Conservation (phyloP, 2,797 vertebrate genomes). For the Spea hammondii region DNA sequence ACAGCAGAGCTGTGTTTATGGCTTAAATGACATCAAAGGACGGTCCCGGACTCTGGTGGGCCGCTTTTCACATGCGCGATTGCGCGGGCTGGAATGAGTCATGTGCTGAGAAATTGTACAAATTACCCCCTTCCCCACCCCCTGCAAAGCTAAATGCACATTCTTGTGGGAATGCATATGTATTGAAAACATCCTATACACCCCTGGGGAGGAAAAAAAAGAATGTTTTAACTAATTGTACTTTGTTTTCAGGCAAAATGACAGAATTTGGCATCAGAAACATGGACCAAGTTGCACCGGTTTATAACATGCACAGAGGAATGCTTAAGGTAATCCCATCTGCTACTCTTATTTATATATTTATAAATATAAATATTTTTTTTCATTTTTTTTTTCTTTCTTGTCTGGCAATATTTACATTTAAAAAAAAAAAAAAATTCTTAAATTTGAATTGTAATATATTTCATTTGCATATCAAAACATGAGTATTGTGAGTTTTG, state of each 20-base stretch:
- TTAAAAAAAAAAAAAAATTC: too few species aligned
- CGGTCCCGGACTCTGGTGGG: not conserved
- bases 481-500: too few species aligned
- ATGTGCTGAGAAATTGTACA: not conserved
- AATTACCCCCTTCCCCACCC: not conserved
- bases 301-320: slow-evolving; percentile 70
- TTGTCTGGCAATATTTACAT: too few species aligned
- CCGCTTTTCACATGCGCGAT: not conserved
- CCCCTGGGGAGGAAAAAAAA: not conserved
- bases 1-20: not conserved
- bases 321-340: slow-evolving; percentile 73
- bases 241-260: slow-evolving; percentile 65
- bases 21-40: not conserved
- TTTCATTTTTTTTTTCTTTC: too few species aligned
- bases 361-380: too few species aligned
- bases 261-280: slow-evolving; percentile 73
- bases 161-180: not conserved
- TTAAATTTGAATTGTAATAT: too few species aligned
- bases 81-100: not conserved
- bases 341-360: too few species aligned
- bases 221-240: not conserved
- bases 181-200: not conserved
- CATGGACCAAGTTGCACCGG: slow-evolving; percentile 81
- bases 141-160: too few species aligned
- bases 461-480: too few species aligned